phyloP scores from a whole-genome alignment of 2,113 vertebrate genomes.

The Corythornis cristatus region DNA sequence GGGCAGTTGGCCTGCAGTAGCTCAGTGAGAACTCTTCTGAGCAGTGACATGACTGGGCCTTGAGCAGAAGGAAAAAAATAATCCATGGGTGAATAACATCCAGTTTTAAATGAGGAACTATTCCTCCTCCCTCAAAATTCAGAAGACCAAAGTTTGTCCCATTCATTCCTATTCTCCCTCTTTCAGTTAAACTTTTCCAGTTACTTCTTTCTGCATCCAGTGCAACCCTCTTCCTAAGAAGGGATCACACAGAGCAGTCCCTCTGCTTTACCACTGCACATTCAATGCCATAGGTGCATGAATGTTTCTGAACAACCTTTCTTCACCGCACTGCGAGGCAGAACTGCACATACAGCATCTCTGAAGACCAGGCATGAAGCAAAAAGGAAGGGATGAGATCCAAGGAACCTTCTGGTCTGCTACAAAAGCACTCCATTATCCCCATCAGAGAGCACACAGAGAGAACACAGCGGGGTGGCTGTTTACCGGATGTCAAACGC shows the following conservation, averaged over 20 bases:
- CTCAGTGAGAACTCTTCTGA: neutral
- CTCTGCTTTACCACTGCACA: neutral
- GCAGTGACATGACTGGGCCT: neutral
- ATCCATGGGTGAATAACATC: neutral
- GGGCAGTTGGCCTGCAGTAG: neutral
- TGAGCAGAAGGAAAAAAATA: neutral
- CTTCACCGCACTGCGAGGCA: neutral
- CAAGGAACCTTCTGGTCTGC: neutral
- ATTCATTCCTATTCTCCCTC: neutral
- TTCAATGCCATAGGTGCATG: neutral
- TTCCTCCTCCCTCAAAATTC: neutral
- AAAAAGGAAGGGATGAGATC: neutral
- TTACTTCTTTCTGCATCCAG: neutral
- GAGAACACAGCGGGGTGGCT: neutral
- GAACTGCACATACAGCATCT: neutral
- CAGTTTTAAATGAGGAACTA: neutral
- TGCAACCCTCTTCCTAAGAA: neutral
- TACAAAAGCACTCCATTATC: neutral
- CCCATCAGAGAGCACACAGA: neutral
- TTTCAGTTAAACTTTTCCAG: neutral
- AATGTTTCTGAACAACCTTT: neutral
- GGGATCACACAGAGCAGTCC: neutral
- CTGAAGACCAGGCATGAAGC: neutral
- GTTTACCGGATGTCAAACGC: constrained; percentile 88
- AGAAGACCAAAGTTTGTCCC: neutral